A percentile compares a stretch with the other conserved stretches of the same genome.
Evolutionary conservation across 2,797 vertebrate genomes (phyloP).

Genomic region (Phoeniculus purpureus): DNA sequence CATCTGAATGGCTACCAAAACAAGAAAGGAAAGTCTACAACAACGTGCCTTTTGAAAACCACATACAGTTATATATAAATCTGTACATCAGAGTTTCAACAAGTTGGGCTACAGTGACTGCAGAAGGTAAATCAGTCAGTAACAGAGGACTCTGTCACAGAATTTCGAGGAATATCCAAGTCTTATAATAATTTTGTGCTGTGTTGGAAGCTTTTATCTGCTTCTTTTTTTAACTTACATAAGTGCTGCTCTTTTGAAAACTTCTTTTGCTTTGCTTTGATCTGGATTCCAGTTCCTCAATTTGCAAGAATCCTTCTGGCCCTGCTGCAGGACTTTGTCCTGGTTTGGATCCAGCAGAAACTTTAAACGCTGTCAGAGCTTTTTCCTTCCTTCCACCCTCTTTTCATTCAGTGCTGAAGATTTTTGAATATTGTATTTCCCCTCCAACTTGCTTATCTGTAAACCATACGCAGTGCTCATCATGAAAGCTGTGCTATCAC

Average conservation of each 20-base stretch:
- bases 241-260: neutral
- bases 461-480: slow-evolving; percentile 14
- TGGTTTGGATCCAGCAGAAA: neutral
- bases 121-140: neutral
- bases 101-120: neutral
- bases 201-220: accelerated
- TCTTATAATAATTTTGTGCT: neutral
- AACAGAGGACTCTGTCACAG: neutral
- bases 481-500: neutral
- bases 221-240: neutral
- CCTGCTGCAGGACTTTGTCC: neutral
- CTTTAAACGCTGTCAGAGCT: neutral
- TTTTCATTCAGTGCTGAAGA: neutral
- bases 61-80: neutral
- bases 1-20: neutral
- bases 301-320: neutral
- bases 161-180: neutral
- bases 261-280: neutral
- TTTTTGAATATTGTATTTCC: neutral
- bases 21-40: neutral
- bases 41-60: neutral
- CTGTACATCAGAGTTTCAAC: neutral
- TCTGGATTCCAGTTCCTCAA: neutral
- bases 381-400: neutral
- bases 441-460: slow-evolving; percentile 6